Evolutionary conservation across 2,888 invertebrate genomes (phyloP), one percentile per base, ranked within the genome.

Genomic region (Orthosia cruda): DNA sequence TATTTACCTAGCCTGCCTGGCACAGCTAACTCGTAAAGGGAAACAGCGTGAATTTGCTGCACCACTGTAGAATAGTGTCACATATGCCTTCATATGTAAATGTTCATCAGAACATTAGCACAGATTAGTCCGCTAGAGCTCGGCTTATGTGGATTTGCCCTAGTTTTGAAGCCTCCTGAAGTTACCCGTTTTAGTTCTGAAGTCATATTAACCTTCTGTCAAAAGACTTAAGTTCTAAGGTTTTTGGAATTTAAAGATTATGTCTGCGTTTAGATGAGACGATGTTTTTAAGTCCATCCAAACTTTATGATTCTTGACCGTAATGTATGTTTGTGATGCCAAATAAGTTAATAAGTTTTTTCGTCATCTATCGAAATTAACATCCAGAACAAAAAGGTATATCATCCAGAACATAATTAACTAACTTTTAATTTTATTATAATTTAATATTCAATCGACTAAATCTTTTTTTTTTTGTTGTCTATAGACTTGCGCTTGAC

Each of bases 21-120:
- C 9, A 40, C 13, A 58, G 12, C 40, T 5, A 52, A 23, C 4
- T 18, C 15, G 5, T 55, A 78, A 11, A 66, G 20, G 18, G 7
- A 50, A 58, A 49, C 18, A n/a, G 40, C 12, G 23, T 54, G 69
- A 80, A 80, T 52, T 77, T 59, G 3, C 49, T 59, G 47, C 71
- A 18, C 45, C 40, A 54, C 15, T 18, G 65, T 61, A 32, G 61
- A 63, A 40, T 62, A 65, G 55, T 68, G 64, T 63, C 49, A 45
- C 61, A 70, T 49, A 74, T 73, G 71, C 20, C 23, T 59, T 40
- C 58, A 45, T 83, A 83, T 83, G 77, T 61, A 80, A 83, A 83
- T 83, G 66, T 71, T 74, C 84, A 72, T 69, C 69, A 80, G 74
- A 74, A 80, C 70, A 80, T 83, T 83, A 80, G 69, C 62, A 15